Conservation (phyloP, 2,888 invertebrate species). For the Dasypolia templi region DNA sequence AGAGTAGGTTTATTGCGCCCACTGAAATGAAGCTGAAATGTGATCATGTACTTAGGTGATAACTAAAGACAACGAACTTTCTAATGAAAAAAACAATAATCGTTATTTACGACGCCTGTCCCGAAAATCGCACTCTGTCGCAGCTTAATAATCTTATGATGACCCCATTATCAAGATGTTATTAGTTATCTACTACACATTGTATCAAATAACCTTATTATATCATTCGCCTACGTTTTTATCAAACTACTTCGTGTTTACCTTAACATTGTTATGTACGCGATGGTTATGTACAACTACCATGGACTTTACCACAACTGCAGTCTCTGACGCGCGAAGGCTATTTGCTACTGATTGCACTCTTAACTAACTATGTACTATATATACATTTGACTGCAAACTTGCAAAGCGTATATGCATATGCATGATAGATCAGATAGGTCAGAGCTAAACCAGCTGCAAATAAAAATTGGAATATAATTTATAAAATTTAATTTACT, state of each 20-base stretch:
- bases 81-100: background rate
- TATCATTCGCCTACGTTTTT: background rate
- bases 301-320: slow-evolving; percentile 27
- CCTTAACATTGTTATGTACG: background rate
- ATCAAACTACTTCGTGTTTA: background rate
- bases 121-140: background rate
- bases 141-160: background rate
- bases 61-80: too few species aligned
- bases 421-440: background rate
- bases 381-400: slow-evolving; percentile 7
- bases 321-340: slow-evolving; percentile 27
- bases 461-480: slow-evolving; percentile 38
- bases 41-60: too few species aligned
- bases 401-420: slow-evolving; percentile 4
- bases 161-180: background rate
- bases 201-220: background rate
- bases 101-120: background rate
- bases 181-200: background rate
- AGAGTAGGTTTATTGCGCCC: background rate
- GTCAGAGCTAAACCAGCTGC: background rate
- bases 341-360: slow-evolving; percentile 41
- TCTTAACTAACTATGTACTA: slow-evolving; percentile 21
- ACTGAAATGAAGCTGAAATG: background rate
- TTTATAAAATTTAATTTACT: slow-evolving; percentile 62
- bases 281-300: background rate